Conservation (phyloP, 2,113 vertebrate genomes). For the Hippoglossus stenolepis region DNA sequence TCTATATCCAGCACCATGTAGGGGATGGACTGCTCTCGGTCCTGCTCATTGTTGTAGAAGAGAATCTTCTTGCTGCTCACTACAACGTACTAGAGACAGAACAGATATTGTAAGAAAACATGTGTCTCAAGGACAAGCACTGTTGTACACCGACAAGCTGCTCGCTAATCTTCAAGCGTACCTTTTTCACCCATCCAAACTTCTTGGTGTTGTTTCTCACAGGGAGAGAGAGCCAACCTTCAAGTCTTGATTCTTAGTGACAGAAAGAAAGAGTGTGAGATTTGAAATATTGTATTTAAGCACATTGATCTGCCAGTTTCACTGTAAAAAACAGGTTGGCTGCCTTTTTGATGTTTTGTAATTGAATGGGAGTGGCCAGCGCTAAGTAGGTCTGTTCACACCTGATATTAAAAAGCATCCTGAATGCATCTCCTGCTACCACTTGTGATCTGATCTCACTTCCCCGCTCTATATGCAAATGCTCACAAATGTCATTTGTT, state of each 20-base stretch:
- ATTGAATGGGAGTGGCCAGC: not conserved
- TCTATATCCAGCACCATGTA: constrained; percentile 99
- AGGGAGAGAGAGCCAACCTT: constrained; percentile 97
- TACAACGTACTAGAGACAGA: constrained; percentile 89
- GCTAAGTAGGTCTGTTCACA: too few relatives aligned
- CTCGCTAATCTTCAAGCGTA: constrained; percentile 48
- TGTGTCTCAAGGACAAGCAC: rapidly evolving
- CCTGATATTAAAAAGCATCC: too few relatives aligned
- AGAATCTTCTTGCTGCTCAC: constrained; percentile 99
- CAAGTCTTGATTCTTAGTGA: constrained; percentile 88
- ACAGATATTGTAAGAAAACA: not conserved
- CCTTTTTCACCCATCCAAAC: constrained; percentile 98
- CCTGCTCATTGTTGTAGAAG: constrained; percentile 97
- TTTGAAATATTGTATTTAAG: not conserved
- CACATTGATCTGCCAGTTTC: not conserved
- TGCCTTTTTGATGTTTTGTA: not conserved
- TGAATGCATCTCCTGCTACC: too few relatives aligned
- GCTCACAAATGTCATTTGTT: too few relatives aligned
- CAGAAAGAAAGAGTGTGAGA: not conserved
- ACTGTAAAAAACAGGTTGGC: not conserved
- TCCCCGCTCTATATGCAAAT: too few relatives aligned
- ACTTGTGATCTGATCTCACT: too few relatives aligned
- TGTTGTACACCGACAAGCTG: not conserved
- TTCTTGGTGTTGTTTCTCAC: constrained; percentile 98
- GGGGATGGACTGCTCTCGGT: constrained; percentile 96